Evolutionary conservation across 2,113 vertebrate species (phyloP).

Genomic region (Columbina picui): DNA sequence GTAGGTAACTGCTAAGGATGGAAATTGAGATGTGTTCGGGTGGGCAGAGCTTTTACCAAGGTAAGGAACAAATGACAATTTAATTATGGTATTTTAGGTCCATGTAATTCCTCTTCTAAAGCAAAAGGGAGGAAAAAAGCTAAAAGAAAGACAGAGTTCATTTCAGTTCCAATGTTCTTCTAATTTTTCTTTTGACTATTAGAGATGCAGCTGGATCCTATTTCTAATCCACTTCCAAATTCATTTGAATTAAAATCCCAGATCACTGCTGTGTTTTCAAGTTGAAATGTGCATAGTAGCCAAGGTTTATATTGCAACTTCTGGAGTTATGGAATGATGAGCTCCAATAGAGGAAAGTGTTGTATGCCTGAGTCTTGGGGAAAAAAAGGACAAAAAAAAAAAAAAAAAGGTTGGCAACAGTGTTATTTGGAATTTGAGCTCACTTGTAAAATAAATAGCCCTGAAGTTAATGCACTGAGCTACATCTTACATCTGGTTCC

Average conservation of each 20-base stretch:
- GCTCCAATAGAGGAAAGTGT: conserved; percentile 50
- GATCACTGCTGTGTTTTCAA: conserved; percentile 71
- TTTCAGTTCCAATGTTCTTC: conserved; percentile 2
- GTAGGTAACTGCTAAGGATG: conserved; percentile 64
- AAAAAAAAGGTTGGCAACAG: conserved; percentile 58
- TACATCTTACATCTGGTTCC: background rate
- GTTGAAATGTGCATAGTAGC: conserved; percentile 57
- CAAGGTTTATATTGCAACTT: conserved; percentile 72
- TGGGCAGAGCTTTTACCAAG: conserved; percentile 66
- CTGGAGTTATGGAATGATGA: conserved; percentile 68
- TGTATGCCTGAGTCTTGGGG: conserved; percentile 9
- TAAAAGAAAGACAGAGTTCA: conserved; percentile 22
- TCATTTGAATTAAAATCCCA: conserved; percentile 76
- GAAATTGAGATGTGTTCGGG: conserved; percentile 59
- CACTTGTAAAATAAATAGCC: conserved; percentile 19
- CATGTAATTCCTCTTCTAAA: conserved; percentile 35
- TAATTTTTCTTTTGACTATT: conserved; percentile 54
- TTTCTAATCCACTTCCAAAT: conserved; percentile 77
- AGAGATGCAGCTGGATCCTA: conserved; percentile 72
- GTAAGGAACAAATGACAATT: conserved; percentile 68
- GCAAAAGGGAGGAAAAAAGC: background rate
- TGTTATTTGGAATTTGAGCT: conserved; percentile 28
- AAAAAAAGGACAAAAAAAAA: conserved; percentile 14
- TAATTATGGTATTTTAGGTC: conserved; percentile 65
- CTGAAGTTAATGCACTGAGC: background rate